Percentiles rank a stretch among this genome's conserved stretches.
Evolutionary conservation across 2,113 vertebrate genomes (phyloP).

Genomic region (Lepus americanus): DNA sequence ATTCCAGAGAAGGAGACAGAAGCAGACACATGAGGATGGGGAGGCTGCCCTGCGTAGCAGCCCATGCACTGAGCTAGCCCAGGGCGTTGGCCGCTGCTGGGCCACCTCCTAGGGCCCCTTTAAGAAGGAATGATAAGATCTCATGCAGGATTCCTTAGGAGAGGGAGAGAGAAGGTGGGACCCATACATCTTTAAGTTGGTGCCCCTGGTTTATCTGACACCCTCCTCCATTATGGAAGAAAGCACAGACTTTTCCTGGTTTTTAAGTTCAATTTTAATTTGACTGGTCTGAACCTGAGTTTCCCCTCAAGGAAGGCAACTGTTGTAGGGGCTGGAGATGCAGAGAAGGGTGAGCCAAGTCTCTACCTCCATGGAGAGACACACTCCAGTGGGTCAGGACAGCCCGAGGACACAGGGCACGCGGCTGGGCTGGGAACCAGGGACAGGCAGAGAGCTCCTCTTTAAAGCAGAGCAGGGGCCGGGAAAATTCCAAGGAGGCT

Average conservation of each 20-base stretch:
- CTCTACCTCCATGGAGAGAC: background rate
- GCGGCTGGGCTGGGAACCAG: background rate
- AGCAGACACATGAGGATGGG: background rate
- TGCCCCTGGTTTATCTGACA: background rate
- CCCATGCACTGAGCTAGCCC: background rate
- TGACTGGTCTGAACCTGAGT: background rate
- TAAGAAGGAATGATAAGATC: slow-evolving; percentile 25
- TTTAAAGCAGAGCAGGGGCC: background rate
- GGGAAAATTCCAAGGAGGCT: background rate
- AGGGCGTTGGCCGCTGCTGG: background rate
- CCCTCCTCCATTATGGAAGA: background rate
- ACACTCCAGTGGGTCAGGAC: background rate
- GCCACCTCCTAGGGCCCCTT: background rate
- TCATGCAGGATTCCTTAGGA: background rate
- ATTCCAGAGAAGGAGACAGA: background rate
- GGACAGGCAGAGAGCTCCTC: background rate
- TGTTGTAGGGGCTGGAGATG: background rate
- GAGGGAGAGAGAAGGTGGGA: background rate
- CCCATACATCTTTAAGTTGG: background rate
- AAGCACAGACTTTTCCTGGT: slow-evolving; percentile 19
- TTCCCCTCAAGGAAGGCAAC: background rate
- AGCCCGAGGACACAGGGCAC: background rate
- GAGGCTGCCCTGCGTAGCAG: fast-evolving
- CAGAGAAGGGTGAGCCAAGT: background rate
- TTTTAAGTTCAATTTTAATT: slow-evolving; percentile 36